These are phyloP conservation scores for Taeniopygia guttata DNA, from an alignment of 2,797 vertebrate species.

Conservation along the genomic window DNA sequence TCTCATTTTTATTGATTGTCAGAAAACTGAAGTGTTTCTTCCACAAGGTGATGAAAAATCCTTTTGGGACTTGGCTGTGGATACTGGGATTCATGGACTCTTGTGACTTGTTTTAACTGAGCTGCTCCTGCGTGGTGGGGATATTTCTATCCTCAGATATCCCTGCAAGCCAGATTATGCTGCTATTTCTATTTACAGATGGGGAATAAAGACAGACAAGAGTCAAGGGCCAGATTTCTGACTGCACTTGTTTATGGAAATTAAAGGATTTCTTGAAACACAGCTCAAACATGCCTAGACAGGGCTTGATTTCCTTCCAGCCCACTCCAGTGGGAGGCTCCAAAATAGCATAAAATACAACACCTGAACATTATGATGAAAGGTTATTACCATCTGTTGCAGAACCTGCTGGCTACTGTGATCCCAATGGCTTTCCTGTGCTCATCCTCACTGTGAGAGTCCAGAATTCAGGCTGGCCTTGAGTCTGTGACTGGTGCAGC, in stretches of 20 bases:
- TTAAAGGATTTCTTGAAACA: conserved; percentile 23
- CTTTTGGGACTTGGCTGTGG: not conserved
- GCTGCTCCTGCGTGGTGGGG: not conserved
- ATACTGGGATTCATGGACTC: not conserved
- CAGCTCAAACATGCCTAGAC: not conserved
- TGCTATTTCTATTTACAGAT: not conserved
- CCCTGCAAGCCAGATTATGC: not conserved
- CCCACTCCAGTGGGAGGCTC: not conserved
- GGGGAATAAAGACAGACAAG: not conserved
- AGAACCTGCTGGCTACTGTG: conserved; percentile 7
- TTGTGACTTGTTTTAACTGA: not conserved
- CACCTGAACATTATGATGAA: not conserved
- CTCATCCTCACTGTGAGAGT: not conserved
- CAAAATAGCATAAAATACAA: not conserved
- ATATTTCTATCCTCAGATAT: not conserved
- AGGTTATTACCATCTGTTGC: not conserved
- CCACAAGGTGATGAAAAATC: not conserved
- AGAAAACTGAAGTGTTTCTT: not conserved
- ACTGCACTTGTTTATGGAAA: not conserved
- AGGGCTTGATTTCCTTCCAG: conserved; percentile 29
- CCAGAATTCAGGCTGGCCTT: not conserved
- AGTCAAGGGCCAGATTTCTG: not conserved
- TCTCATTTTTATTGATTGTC: not conserved
- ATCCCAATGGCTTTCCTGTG: not conserved
- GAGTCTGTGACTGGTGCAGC: not conserved